A percentile compares a stretch with the other conserved stretches of the same genome.
Conservation (phyloP, 2,113 vertebrate genomes). For the Cairina moschata region DNA sequence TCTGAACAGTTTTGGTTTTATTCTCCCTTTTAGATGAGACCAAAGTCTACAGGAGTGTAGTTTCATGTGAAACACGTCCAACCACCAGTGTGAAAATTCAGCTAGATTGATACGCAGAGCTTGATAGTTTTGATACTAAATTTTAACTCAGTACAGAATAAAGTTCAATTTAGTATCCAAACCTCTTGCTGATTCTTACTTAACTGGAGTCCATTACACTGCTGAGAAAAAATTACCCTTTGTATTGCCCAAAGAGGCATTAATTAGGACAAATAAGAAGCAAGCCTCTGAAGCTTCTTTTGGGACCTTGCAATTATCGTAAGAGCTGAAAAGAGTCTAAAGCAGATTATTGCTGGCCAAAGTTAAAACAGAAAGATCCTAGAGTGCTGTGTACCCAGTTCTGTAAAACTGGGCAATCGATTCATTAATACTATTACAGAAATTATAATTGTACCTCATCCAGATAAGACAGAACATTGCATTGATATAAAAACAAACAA, state of each 20-base stretch:
- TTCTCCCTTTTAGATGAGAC: background rate
- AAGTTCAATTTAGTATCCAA: constrained; percentile 39
- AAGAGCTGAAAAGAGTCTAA: constrained; percentile 45
- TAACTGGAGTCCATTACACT: background rate
- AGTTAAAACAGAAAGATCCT: constrained; percentile 30
- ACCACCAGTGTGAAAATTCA: constrained; percentile 18
- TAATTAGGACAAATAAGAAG: background rate
- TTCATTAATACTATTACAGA: background rate
- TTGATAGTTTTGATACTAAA: background rate
- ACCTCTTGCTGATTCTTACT: background rate
- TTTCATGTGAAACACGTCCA: constrained; percentile 39
- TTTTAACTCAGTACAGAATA: background rate
- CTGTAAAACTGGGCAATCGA: background rate
- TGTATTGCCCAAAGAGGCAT: background rate
- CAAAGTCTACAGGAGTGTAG: background rate
- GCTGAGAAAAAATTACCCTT: background rate
- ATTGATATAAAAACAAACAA: background rate
- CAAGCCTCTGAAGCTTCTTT: background rate
- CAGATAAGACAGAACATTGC: background rate
- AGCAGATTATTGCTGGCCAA: background rate
- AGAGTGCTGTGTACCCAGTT: background rate
- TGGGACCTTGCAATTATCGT: constrained; percentile 1
- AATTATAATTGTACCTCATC: background rate
- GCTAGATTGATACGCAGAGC: constrained; percentile 6
- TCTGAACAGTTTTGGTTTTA: background rate